Evolutionary conservation across 2,888 invertebrate species (phyloP).

Genomic region (Graphium colonna): DNA sequence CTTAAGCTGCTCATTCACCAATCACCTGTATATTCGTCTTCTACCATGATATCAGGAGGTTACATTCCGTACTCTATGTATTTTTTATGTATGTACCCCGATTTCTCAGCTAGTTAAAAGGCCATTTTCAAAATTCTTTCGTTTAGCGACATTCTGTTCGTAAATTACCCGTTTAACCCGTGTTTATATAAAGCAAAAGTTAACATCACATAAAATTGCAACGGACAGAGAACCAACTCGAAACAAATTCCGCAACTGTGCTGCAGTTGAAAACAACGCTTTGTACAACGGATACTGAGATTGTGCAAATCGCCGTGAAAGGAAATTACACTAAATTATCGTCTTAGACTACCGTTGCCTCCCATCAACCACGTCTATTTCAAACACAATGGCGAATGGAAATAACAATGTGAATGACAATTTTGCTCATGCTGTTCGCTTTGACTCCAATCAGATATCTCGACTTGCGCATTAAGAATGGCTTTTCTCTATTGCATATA

Average conservation of each 20-base stretch:
- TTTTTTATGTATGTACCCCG: too few relatives aligned
- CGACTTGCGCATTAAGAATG: not conserved
- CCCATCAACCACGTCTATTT: conserved; percentile 23
- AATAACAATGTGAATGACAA: conserved; percentile 1
- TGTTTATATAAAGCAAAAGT: not conserved
- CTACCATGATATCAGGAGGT: too few relatives aligned
- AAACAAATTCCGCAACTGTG: too few relatives aligned
- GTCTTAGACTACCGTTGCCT: conserved; percentile 38
- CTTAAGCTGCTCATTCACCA: too few relatives aligned
- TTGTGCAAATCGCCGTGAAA: conserved; percentile 44
- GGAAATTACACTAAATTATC: conserved; percentile 64
- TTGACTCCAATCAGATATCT: not conserved
- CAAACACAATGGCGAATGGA: not conserved
- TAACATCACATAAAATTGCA: not conserved
- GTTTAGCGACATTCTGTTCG: too few relatives aligned
- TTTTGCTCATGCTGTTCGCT: not conserved
- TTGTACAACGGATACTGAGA: conserved; percentile 8
- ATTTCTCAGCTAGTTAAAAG: too few relatives aligned
- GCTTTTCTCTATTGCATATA: too few relatives aligned
- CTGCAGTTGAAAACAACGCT: not conserved
- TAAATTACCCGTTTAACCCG: too few relatives aligned
- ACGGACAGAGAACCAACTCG: too few relatives aligned
- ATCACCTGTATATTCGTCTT: too few relatives aligned
- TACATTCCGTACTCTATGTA: too few relatives aligned
- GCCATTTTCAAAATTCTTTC: too few relatives aligned